Base-by-base conservation (phyloP, 2,888 invertebrate species). In the Thereva unica region DNA sequence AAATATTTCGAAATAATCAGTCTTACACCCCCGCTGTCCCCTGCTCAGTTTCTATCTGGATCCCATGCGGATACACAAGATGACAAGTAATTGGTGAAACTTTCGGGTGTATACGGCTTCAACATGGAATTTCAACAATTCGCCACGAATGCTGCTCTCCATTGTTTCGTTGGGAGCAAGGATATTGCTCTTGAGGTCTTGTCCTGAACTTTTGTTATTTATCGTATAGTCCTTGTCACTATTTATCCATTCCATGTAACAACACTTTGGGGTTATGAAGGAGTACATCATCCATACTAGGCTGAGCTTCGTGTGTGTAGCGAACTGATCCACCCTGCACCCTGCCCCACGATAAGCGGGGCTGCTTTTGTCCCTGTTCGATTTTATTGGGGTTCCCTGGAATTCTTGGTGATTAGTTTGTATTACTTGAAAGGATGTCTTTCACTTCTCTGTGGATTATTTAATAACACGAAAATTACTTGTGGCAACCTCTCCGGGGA, bases 151-250 rank as follows among this genome's bases (percentile, higher is more conserved):
- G 12, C 23, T 23, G 23, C 23, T 59, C 35, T 38, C 47, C 57
- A 59, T 47, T 59, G 12, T 59, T 12, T 38, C 47, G 12, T 35
- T 7, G 57, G 38, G 12, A 59, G n/a, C 45, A 45, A 23, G 23
- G 23, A 37, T 12, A 34, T 7, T n/a, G 37, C 57, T 34, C 12
- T 44, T 35, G 35, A 40, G 56, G 34, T 37, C 35, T 34, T 57
- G 44, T 5, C 23, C 35, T 57, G 45, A 57, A 57, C 56, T 57
- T 57, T 57, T 57, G 56, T 57, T 57, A 57, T 57, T 57, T 57
- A 44, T 57, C 34, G 56, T 35, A 35, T 57, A 45, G 56, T 57
- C 56, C 56, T 57, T 59, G 57, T 59, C 57, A 59, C 57, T 59
- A 59, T 59, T 59, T 47, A 59, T 59, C 57, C 47, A 59, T 47